phyloP scores from a whole-genome alignment of 2,113 vertebrate species.

The Nestor notabilis region DNA sequence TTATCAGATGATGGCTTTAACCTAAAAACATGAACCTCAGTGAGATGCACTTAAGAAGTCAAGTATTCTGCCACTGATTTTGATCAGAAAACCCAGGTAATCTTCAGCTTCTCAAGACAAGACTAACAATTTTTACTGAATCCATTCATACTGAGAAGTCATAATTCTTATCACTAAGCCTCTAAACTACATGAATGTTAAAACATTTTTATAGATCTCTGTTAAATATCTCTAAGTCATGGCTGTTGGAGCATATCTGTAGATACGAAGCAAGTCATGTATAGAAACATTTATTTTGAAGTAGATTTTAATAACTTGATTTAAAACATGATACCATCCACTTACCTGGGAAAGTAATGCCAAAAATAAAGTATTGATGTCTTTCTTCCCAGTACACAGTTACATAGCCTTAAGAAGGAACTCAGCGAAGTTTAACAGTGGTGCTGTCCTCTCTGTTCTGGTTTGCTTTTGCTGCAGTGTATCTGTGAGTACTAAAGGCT shows the following conservation, averaged over 20 bases:
- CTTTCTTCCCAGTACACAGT: neutral
- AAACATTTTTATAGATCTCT: neutral
- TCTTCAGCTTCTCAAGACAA: neutral
- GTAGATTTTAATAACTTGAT: neutral
- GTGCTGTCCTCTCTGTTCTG: neutral
- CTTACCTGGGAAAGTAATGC: neutral
- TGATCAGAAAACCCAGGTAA: neutral
- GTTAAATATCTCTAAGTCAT: neutral
- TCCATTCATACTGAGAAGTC: neutral
- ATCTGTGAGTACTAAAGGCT: neutral
- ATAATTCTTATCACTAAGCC: neutral
- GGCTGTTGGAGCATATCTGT: neutral
- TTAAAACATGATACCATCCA: neutral
- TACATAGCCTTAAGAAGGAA: neutral
- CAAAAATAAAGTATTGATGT: neutral
- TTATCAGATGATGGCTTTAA: neutral
- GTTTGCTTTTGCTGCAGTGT: slow-evolving; percentile 25
- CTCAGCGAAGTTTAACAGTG: neutral
- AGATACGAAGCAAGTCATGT: neutral
- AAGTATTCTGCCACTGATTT: neutral
- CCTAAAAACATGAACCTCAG: neutral
- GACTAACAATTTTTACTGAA: neutral
- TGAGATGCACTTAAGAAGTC: neutral
- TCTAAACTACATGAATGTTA: neutral
- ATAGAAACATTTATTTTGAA: neutral